Evolutionary conservation across 1,140 invertebrate species (phyloP), one percentile per base, ranked within the genome.

Genomic region (Drosophila kohkoa): DNA sequence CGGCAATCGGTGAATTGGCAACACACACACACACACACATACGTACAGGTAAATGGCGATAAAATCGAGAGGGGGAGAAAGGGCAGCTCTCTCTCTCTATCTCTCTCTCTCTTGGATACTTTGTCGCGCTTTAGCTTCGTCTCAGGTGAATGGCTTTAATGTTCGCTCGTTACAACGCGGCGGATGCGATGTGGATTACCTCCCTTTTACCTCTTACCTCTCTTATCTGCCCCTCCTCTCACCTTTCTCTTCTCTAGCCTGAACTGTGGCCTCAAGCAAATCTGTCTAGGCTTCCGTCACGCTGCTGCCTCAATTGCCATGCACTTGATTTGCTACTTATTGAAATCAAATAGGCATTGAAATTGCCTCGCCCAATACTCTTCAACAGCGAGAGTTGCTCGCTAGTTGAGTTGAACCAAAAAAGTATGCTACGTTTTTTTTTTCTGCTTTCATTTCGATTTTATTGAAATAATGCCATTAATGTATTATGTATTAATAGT

Each of bases 251-350:
- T 1, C 6, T 52, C 10, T 51, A 28, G 49, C 49, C 28, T 10
- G 25, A 5, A 48, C 45, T 48, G 59, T 32, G 45, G 45, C 49
- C 46, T 51, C 10, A 15, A 48, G 45, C 13, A 43, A 41, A 54
- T 70, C 67, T 35, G 35, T 30, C 63, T 15, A 43, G 20, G 13
- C 25, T 57, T 59, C 32, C 48, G 46, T 59, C 46, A 60, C 64
- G 64, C 57, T 55, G 11, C 59, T 43, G 11, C 32, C 65, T 69
- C 76, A 67, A 75, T 81, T 77, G 71, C 59, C 54, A n/a, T 58
- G 73, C 85, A 89, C 85, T 89, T 89, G 85, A 89, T 85, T 89
- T 88, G 81, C 81, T 83, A 69, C 74, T 85, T 82, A 89, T 85
- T 81, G 85, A 88, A 89, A 83, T 76, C 57, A 72, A 73, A 83